A percentile compares a stretch with the other conserved stretches of the same genome.
Evolutionary conservation across 2,797 vertebrate species (phyloP).

Genomic region (Stomatorhinus walkeri): DNA sequence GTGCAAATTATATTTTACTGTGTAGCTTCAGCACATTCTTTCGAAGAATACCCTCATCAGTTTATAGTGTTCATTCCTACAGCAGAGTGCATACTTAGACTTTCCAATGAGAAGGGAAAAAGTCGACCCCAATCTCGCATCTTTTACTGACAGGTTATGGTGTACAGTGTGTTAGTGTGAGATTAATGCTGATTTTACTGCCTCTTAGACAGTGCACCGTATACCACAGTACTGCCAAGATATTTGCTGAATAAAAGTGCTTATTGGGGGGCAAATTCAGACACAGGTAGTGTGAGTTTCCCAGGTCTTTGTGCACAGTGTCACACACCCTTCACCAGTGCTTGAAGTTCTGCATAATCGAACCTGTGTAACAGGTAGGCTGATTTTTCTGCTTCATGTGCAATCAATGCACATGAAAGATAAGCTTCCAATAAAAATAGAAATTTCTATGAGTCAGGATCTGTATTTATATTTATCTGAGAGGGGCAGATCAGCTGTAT

Average conservation of each 20-base stretch:
- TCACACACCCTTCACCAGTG: neutral
- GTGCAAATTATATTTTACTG: neutral
- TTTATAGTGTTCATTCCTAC: neutral
- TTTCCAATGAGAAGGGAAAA: neutral
- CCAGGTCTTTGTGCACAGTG: neutral
- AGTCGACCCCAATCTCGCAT: neutral
- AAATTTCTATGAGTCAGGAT: neutral
- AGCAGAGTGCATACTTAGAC: neutral
- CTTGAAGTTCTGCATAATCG: neutral
- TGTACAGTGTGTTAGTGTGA: neutral
- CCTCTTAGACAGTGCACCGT: too few relatives aligned
- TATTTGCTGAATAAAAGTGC: neutral
- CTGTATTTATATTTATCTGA: neutral
- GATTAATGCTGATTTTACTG: neutral
- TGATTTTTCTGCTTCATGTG: neutral
- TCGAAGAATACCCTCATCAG: neutral
- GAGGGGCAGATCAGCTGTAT: neutral
- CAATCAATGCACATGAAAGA: slow-evolving; percentile 2
- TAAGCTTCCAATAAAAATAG: neutral
- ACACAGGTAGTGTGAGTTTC: neutral
- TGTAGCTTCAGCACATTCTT: neutral
- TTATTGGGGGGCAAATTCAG: neutral
- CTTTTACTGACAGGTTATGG: neutral
- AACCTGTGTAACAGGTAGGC: neutral
- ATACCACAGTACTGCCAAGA: neutral